Evolutionary conservation across 2,888 invertebrate species (phyloP), one percentile per base, ranked within the genome.

Genomic region (Pachymerium ferrugineum): DNA sequence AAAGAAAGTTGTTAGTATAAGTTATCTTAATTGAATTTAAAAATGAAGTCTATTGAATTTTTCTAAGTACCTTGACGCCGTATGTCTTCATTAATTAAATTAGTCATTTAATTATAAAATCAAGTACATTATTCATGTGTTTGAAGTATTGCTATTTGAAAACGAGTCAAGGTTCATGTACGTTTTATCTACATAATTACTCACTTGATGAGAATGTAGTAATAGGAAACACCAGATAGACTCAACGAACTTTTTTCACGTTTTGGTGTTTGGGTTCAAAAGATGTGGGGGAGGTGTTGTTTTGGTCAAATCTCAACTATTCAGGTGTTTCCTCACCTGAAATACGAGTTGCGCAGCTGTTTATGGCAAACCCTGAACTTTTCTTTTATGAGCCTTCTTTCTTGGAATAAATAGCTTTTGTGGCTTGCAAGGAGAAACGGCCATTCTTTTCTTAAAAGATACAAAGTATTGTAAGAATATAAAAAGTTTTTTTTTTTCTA

Each of bases 271-370:
- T 62, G 62, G 12, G 25, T 62, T 62, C n/a, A 22, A 28, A 62
- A 62, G 62, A 25, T 62, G 62, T 62, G 62, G 62, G 28, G 62
- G 62, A 62, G 62, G 62, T 14, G 62, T 62, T 62, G 62, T 62
- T 62, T n/a, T 62, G 62, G 62, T 62, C 28, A 62, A 62, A 62
- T 62, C 28, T 62, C 62, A 10, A 62, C 62, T 22, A 62, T 62
- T 62, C 62, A 62, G 62, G 62, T 62, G 62, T 62, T 62, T 62
- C 62, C 62, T 62, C 62, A 62, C 62, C 62, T 62, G 62, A 62
- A 62, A 62, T 62, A 62, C 28, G 62, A 62, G 62, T 62, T 62
- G 62, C 5, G 62, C 62, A 62, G 62, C 62, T 62, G 62, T 62
- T 62, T 62, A 28, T 62, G 62, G 62, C 62, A 62, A 62, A 62